Conservation (phyloP, 2,888 invertebrate species). For the Drosophila pseudotakahashii region DNA sequence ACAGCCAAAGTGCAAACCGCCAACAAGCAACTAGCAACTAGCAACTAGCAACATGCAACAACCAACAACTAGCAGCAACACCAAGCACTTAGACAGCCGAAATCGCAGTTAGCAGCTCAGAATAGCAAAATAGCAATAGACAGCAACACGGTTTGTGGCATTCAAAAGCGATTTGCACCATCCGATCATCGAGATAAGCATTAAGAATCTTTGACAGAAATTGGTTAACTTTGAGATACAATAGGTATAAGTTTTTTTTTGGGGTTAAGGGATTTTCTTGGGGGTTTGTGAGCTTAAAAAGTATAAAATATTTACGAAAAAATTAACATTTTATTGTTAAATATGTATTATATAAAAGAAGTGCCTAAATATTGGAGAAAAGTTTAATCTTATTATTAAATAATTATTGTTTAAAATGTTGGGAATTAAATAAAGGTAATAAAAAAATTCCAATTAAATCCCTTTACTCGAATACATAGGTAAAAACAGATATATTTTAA, state of each 20-base stretch:
- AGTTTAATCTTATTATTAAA: no score
- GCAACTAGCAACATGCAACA: conserved; percentile 3
- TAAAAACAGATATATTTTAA: no score
- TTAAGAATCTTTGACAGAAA: conserved; percentile 37
- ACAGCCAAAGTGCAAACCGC: conserved; percentile 38
- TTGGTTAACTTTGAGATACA: conserved; percentile 18
- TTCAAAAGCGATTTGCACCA: conserved; percentile 53
- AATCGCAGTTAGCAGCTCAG: conserved; percentile 28
- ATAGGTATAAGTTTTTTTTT: neutral
- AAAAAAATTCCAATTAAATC: no score
- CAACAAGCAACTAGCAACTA: conserved; percentile 12
- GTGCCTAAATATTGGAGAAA: no score
- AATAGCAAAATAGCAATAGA: conserved; percentile 13
- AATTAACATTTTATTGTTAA: no score
- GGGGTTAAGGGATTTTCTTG: neutral
- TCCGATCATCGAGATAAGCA: conserved; percentile 27
- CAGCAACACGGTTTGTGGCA: conserved; percentile 64
- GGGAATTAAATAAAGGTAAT: no score
- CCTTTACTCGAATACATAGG: no score
- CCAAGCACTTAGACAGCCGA: conserved; percentile 13
- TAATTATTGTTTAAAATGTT: no score
- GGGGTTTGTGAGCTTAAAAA: neutral
- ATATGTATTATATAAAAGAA: no score
- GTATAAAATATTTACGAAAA: neutral
- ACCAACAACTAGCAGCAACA: conserved; percentile 8